A percentile compares a stretch with the other conserved stretches of the same genome.
phyloP scores from a whole-genome alignment of 2,888 invertebrate genomes.

The Horisme vitalbata region DNA sequence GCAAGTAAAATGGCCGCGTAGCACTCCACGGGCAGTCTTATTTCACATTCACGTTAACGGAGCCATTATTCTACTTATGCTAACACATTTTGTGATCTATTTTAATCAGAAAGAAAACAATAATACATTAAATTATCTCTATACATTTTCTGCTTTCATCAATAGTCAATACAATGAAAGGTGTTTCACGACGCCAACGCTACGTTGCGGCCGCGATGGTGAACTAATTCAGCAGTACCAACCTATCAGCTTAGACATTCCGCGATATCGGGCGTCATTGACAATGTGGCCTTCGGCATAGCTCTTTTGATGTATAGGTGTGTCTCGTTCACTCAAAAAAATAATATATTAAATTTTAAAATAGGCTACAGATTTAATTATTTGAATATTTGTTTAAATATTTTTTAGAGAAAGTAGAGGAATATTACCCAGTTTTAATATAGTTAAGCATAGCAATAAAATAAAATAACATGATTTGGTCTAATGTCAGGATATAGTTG shows the following conservation, averaged over 20 bases:
- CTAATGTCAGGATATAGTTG: conserved; percentile 35
- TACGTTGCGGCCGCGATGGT: conserved; percentile 81
- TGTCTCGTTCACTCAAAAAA: conserved; percentile 50
- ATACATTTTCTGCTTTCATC: conserved; percentile 85
- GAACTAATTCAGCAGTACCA: conserved; percentile 77
- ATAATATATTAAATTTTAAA: not conserved
- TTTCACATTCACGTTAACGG: conserved; percentile 80
- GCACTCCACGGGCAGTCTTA: conserved; percentile 79
- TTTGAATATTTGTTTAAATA: not conserved
- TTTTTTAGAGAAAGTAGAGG: not conserved
- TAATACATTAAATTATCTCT: conserved; percentile 85
- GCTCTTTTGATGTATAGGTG: conserved; percentile 54
- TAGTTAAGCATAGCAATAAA: not conserved
- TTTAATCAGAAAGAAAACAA: conserved; percentile 78
- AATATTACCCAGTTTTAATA: not conserved
- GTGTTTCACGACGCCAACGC: conserved; percentile 86
- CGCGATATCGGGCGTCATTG: conserved; percentile 75
- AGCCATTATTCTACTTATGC: conserved; percentile 80
- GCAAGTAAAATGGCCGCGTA: conserved; percentile 88
- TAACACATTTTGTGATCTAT: conserved; percentile 75
- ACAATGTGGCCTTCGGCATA: conserved; percentile 69
- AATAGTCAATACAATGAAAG: conserved; percentile 89
- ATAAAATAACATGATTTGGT: conserved; percentile 22
- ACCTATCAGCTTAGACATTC: conserved; percentile 64
- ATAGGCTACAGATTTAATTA: not conserved